Base-by-base conservation (phyloP, 2,113 vertebrate species). In the Rhinichthys klamathensis region DNA sequence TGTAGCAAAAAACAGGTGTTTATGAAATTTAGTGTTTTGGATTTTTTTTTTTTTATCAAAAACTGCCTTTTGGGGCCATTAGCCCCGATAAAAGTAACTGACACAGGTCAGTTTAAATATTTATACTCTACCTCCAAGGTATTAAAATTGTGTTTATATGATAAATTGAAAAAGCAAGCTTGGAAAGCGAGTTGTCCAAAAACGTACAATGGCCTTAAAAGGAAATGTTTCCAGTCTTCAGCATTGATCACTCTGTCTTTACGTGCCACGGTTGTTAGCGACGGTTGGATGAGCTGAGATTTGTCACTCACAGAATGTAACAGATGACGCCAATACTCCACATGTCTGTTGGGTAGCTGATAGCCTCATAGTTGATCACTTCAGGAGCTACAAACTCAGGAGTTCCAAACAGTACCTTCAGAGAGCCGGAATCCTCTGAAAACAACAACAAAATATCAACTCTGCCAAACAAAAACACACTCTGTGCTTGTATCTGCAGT, bases 261-360 rank as follows among this genome's bases (percentile, higher is more conserved):
- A 78, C 16, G 16, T 78, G 41, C 15, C 4, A 46, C 4, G 5
- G 61, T 8, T 51, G 10, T 74, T 41, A 18, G 32, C 2, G 23
- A 6, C 6, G 51, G 27, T 67, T 41, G 13, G 21, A 73, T 10
- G 30, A 25, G 41, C 13, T 13, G 30, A 72, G 49, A 70, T 75
- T 23, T 51, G 9, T 63, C 49, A 97, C 98, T 97, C 92, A 99
- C 98, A 99, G 94, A 83, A 99, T 99, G 69, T 99, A 99, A 91
- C 98, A 99, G 95, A 99, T 99, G 90, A 99, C 98, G 67, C 98
- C 98, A 70, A 99, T 99, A 86, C 98, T 99, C 98, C 98, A 99
- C 98, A 99, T 99, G 90, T 99, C 98, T 0, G 98, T 99, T 84
- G 97, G 95, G 0, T 97, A 98, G 85, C 97, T 93, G 86, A 99